A percentile compares a stretch with the other conserved stretches of the same genome.
Evolutionary conservation across 2,888 invertebrate species (phyloP).

Genomic region (Agrotis puta): DNA sequence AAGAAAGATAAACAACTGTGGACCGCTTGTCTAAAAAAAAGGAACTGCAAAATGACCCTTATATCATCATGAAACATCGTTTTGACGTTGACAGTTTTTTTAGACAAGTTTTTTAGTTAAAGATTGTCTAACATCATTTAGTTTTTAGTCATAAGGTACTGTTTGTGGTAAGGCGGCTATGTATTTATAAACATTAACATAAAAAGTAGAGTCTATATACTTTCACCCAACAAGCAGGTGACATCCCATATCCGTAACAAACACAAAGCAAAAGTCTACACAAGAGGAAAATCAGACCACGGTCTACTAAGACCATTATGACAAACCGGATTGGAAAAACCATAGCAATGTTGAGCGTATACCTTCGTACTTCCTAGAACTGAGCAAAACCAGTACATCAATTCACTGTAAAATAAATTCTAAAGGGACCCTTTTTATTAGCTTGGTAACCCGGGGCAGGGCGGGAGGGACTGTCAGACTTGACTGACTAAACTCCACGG

Average conservation of each 20-base stretch:
- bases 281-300: constrained; percentile 6
- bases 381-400: constrained; percentile 31
- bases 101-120: no score
- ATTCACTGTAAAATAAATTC: constrained; percentile 42
- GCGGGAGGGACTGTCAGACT: no score
- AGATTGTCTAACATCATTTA: no score
- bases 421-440: not conserved
- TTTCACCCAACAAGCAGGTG: not conserved
- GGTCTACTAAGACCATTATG: constrained; percentile 22
- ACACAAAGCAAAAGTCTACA: not conserved
- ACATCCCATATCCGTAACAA: not conserved
- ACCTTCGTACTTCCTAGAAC: not conserved
- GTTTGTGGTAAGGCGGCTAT: no score
- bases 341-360: constrained; percentile 12
- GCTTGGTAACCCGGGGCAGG: no score
- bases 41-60: no score
- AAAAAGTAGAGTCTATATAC: not conserved
- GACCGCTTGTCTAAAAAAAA: no score
- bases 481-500: no score
- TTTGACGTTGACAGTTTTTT: no score
- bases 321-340: not conserved
- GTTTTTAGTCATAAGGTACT: no score
- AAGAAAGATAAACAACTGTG: no score
- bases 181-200: not conserved
- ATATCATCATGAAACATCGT: no score